Base-by-base conservation (phyloP, 1,140 invertebrate genomes). In the Drosophila kurseongensis region DNA sequence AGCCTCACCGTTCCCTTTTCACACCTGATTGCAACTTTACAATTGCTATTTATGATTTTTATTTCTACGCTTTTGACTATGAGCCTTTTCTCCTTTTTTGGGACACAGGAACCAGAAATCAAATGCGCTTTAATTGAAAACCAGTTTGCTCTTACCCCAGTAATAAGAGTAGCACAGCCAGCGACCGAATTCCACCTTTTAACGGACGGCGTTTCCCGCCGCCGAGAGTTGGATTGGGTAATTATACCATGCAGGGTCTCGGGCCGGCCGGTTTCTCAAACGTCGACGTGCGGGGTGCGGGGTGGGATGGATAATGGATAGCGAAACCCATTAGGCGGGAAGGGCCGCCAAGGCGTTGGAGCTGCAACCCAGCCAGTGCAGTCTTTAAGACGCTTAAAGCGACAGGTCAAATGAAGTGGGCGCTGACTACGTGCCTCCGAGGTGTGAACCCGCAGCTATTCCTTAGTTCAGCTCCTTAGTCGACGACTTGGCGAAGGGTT, bases 121-220 rank as follows among this genome's bases (percentile, higher is more conserved):
- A 80, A 84, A 86, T 56, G 66, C 79, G 45, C 60, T 80, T 79
- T 88, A 89, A 88, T 88, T 88, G 71, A 89, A 88, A 88, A 88
- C 83, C 80, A 77, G 83, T 88, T 88, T 88, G 42, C 40, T 42
- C 56, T 63, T 52, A 54, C 27, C 27, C 66, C 35, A 23, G 45
- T 48, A 45, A 42, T 54, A 7, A 13, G 13, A 42, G 44, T 5
- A 10, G 16, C 18, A 32, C 29, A n/a, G 44, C 18, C 52, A 50
- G 18, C 48, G 12, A 61, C 50, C 52, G 56, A 47, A 59, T 61
- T 63, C 47, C n/a, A 61, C 36, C 36, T 71, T 54, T 76, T 29
- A 38, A 23, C 36, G 40, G 27, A 44, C 35, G n/a, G 14, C 23
- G 51, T 35, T 47, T 57, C 35, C 54, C 32, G 32, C 27, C 35